Evolutionary conservation across 2,888 invertebrate species (phyloP).

Genomic region (Atethmia centrago): DNA sequence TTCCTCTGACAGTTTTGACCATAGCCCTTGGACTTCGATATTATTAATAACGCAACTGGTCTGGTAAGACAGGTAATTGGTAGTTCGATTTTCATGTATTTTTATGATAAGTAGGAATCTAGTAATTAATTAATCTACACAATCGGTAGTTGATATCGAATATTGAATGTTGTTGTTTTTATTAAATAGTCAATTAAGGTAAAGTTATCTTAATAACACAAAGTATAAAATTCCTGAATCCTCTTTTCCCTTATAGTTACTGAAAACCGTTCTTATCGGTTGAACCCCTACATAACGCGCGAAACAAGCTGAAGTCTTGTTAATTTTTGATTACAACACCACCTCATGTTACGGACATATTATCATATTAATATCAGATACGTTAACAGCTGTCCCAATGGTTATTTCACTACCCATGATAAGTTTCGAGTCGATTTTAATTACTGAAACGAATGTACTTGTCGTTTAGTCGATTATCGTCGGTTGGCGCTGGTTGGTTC

Average conservation of each 20-base stretch:
- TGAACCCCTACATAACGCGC: conserved; percentile 13
- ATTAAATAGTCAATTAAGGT: background rate
- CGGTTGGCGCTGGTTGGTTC: conserved; percentile 29
- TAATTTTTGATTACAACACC: conserved; percentile 33
- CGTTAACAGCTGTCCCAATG: conserved; percentile 27
- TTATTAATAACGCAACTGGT: background rate
- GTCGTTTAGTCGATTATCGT: conserved; percentile 37
- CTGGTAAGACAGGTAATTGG: background rate
- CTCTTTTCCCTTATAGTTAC: background rate
- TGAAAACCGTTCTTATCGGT: conserved; percentile 20
- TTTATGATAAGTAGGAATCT: background rate
- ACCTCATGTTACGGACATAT: conserved; percentile 35
- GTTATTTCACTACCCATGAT: conserved; percentile 32
- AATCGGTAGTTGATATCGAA: background rate
- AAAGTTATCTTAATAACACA: background rate
- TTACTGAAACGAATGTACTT: conserved; percentile 46
- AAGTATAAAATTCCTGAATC: conserved; percentile 11
- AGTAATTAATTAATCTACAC: no score
- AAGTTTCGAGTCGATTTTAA: conserved; percentile 56
- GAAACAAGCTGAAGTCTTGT: conserved; percentile 32
- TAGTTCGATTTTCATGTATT: background rate
- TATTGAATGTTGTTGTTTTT: background rate
- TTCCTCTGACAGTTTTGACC: background rate
- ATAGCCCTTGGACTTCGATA: conserved; percentile 17
- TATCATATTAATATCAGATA: conserved; percentile 41